Evolutionary conservation across 2,113 vertebrate species (phyloP).

Genomic region (Zosterops pallidus): DNA sequence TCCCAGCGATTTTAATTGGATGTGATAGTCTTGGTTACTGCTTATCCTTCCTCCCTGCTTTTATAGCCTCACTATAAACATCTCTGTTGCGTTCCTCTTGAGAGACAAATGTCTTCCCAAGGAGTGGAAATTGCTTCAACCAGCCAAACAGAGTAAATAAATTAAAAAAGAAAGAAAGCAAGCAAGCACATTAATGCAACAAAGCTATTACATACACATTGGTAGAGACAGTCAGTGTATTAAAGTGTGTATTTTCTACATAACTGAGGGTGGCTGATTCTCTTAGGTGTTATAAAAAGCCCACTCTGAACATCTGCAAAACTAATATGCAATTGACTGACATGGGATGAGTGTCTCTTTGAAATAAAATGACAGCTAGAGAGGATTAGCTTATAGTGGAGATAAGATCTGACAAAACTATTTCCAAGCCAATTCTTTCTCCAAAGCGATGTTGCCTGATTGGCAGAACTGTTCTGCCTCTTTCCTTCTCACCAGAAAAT

Average conservation of each 20-base stretch:
- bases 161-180: not conserved
- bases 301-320: slow-evolving; percentile 13
- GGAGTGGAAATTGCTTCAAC: slow-evolving; percentile 5
- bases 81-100: not conserved
- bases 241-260: not conserved
- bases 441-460: not conserved
- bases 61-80: slow-evolving; percentile 3
- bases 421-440: slow-evolving; percentile 12
- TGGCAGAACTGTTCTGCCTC: not conserved
- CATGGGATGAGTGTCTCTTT: not conserved
- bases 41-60: not conserved
- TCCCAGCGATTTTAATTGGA: not conserved
- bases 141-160: not conserved
- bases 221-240: not conserved
- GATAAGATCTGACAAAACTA: slow-evolving; percentile 21
- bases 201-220: not conserved
- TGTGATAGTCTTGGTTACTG: slow-evolving; percentile 2
- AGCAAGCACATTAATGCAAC: not conserved
- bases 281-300: not conserved
- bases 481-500: not conserved
- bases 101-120: slow-evolving; percentile 1
- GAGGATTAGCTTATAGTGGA: slow-evolving; percentile 7
- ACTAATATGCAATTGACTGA: not conserved
- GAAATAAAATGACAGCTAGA: slow-evolving; percentile 28
- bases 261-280: not conserved